Base-by-base conservation (phyloP, 2,888 invertebrate species). In the Andrena bucephala region DNA sequence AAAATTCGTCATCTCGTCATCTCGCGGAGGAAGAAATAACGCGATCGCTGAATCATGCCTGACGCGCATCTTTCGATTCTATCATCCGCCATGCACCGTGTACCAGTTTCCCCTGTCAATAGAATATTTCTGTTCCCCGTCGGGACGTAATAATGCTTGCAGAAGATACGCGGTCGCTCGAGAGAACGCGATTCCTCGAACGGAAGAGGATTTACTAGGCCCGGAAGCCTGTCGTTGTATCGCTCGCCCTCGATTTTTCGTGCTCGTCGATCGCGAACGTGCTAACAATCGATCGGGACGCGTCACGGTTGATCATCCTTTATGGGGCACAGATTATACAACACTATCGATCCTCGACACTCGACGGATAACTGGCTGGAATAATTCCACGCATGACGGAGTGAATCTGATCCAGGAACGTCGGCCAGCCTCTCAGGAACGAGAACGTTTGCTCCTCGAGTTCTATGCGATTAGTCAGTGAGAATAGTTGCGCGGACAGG, bases 111-210 rank as follows among this genome's bases (percentile, higher is more conserved):
- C 50, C 68, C 78, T 84, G 73, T 78, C 81, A 78, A 83, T 85
- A 84, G 87, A 86, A 90, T 90, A 89, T 90, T 89, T 91, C 88
- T 89, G 86, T 87, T 87, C 89, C 89, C 89, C 91, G 86, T 89
- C 85, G 83, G 87, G 86, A 73, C 82, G 88, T 87, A 89, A 89
- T 89, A 89, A 87, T 78, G 79, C 57, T 62, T 57, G 69, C 42
- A 71, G 81, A 77, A 84, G 72, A 20, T 36, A 72, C 62, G 66
- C 33, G 57, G 20, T 10, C 50, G 68, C 8, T 57, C 24, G n/a
- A 31, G 36, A 7, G 42, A n/a, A 71, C n/a, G 27, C 16, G 13
- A 50, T 52, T 59, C 65, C 50, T 31, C 33, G 24, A 36, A 13
- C 29, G 48, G 16, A 31, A 33, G 20, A 66, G 54, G 54, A 77